These are phyloP conservation scores for Daboia siamensis DNA, from an alignment of 2,113 vertebrate species.

Conservation along the genomic window DNA sequence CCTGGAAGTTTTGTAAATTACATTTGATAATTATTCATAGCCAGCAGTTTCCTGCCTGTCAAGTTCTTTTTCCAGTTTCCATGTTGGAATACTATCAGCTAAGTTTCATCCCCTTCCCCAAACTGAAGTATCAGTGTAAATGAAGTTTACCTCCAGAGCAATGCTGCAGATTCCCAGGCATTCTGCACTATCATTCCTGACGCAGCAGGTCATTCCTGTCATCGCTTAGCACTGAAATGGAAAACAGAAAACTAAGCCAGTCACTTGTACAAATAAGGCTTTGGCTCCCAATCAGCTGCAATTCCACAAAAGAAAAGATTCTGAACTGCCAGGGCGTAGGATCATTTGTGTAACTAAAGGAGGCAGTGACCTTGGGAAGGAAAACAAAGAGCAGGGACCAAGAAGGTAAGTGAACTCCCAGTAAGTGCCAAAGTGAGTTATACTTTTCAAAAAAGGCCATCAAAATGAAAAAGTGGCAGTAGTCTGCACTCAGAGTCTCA, in stretches of 20 bases:
- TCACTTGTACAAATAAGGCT: constrained; percentile 60
- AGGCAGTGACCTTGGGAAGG: constrained; percentile 47
- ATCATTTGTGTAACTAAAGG: constrained; percentile 36
- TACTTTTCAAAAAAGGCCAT: constrained; percentile 19
- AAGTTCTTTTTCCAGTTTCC: neutral
- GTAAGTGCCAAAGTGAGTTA: neutral
- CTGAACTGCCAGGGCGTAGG: constrained; percentile 40
- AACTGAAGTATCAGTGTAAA: neutral
- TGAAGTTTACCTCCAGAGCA: neutral
- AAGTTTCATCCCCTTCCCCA: neutral
- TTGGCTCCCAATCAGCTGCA: constrained; percentile 56
- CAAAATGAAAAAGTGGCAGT: neutral
- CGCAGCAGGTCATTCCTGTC: neutral
- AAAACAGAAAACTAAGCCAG: constrained; percentile 29
- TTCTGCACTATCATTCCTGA: neutral
- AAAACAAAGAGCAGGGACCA: constrained; percentile 57
- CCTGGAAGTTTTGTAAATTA: neutral
- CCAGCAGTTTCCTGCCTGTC: neutral
- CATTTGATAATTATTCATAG: neutral
- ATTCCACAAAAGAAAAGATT: constrained; percentile 51
- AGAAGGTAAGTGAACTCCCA: constrained; percentile 46
- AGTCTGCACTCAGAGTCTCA: neutral
- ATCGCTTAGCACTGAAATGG: constrained; percentile 1
- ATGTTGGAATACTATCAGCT: neutral
- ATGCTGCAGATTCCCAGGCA: neutral